phyloP scores from a whole-genome alignment of 2,113 vertebrate species.

The Cisticola juncidis region DNA sequence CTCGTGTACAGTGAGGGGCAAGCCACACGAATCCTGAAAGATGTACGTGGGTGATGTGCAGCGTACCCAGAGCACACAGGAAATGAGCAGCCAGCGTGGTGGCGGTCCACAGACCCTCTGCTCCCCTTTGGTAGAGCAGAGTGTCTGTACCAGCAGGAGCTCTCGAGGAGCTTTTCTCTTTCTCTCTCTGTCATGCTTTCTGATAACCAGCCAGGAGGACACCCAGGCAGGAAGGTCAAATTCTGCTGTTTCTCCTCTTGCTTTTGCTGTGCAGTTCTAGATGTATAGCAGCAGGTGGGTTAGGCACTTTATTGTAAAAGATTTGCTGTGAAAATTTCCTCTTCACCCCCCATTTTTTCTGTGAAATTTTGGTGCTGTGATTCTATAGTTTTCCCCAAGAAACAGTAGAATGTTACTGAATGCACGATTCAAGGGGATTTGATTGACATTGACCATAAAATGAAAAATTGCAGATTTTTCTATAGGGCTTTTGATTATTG shows the following conservation, averaged over 20 bases:
- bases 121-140: fast-evolving
- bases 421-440: background rate
- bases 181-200: background rate
- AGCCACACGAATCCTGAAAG: background rate
- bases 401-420: background rate
- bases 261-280: background rate
- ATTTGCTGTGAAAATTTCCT: background rate
- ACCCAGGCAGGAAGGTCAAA: background rate
- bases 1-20: background rate
- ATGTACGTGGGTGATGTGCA: background rate
- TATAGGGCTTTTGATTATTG: background rate
- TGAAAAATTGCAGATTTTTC: background rate
- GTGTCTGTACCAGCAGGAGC: background rate
- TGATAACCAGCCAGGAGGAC: background rate
- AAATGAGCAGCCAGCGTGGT: background rate
- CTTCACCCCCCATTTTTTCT: background rate
- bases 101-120: background rate
- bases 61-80: background rate
- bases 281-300: background rate
- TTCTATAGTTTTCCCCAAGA: background rate
- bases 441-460: background rate
- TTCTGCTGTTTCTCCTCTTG: background rate
- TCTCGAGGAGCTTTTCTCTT: background rate
- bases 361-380: background rate
- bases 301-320: background rate